These are phyloP conservation scores for Chloroclystis v-ata DNA, from an alignment of 2,888 invertebrate genomes.

Conservation along the genomic window DNA sequence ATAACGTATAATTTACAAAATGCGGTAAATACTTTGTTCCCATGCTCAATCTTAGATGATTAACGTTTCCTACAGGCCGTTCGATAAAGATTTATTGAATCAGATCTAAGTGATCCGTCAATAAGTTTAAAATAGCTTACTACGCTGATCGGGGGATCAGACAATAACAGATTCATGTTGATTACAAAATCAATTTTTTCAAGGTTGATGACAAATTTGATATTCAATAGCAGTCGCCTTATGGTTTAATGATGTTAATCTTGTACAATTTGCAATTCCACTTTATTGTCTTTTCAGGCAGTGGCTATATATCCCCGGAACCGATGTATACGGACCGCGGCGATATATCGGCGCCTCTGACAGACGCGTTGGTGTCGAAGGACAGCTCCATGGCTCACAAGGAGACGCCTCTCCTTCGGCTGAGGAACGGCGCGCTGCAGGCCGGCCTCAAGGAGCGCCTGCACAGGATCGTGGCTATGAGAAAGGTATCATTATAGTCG, in stretches of 20 bases:
- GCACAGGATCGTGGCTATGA: conserved; percentile 71
- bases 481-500: conserved; percentile 45
- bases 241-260: too few species aligned
- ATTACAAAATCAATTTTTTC: conserved; percentile 8
- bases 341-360: conserved; percentile 62
- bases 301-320: conserved; percentile 80
- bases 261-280: too few species aligned
- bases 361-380: conserved; percentile 50
- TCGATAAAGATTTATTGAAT: too few species aligned
- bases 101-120: too few species aligned
- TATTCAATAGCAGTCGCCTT: too few species aligned
- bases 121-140: too few species aligned
- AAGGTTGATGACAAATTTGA: background rate
- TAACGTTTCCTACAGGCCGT: too few species aligned
- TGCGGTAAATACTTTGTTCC: too few species aligned
- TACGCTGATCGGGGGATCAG: too few species aligned
- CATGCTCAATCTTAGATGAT: too few species aligned
- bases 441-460: conserved; percentile 80
- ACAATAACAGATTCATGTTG: too few species aligned
- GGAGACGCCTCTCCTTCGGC: conserved; percentile 72
- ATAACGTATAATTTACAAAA: too few species aligned
- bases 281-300: conserved; percentile 42
- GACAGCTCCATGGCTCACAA: conserved; percentile 40
- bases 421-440: conserved; percentile 83
- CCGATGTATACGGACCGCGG: conserved; percentile 80